phyloP scores from a whole-genome alignment of 1,140 invertebrate genomes.

The Ceratosolen fusciceps region DNA sequence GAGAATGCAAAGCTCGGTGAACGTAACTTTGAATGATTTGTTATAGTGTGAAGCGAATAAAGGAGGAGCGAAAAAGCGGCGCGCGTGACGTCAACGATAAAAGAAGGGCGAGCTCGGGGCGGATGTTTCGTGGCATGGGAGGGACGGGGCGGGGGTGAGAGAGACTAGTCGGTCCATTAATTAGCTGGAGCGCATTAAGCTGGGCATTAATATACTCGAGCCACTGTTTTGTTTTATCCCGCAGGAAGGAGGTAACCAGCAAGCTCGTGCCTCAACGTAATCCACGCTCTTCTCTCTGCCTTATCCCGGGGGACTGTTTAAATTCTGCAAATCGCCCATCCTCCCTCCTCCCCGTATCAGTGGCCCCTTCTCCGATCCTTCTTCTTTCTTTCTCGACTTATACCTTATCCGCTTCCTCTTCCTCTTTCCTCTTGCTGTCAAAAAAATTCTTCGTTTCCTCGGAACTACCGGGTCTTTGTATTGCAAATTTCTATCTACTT shows the following conservation, averaged over 20 bases:
- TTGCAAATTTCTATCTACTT: conserved; percentile 25
- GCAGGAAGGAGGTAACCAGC: conserved; percentile 64
- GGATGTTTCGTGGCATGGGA: background rate
- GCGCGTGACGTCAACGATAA: conserved; percentile 47
- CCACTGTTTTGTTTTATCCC: conserved; percentile 72
- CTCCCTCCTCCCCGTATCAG: conserved; percentile 35
- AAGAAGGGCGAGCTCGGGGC: conserved; percentile 9
- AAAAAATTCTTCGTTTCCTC: conserved; percentile 35
- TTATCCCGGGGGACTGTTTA: conserved; percentile 69
- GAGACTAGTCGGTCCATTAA: conserved; percentile 71
- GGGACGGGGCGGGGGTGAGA: background rate
- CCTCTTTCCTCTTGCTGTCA: conserved; percentile 12
- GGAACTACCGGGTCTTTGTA: conserved; percentile 17
- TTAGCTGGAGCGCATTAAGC: conserved; percentile 71
- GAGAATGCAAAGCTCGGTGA: background rate
- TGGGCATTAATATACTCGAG: conserved; percentile 71
- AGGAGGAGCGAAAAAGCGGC: conserved; percentile 36
- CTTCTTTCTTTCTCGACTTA: conserved; percentile 19
- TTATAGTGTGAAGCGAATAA: conserved; percentile 30
- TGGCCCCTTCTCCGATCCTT: conserved; percentile 5
- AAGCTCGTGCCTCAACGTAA: conserved; percentile 57
- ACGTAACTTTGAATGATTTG: conserved; percentile 41
- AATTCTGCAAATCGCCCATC: conserved; percentile 68
- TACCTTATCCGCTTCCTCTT: background rate
- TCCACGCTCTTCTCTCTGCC: conserved; percentile 57